Conservation (phyloP, 1,140 invertebrate species). For the Triops cancriformis region DNA sequence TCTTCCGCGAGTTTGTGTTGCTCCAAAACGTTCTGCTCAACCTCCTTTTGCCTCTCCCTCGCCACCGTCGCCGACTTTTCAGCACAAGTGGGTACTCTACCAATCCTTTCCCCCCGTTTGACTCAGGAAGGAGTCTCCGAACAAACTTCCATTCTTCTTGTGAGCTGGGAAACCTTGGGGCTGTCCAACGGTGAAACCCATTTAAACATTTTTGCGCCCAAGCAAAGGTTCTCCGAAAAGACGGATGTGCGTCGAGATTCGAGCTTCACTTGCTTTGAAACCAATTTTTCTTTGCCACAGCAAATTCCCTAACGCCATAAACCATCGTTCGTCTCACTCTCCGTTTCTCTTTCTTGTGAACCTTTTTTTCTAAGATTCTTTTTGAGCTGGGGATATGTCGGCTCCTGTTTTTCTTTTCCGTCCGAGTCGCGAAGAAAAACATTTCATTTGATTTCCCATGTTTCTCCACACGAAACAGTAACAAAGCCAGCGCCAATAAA, state of each 20-base stretch:
- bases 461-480: neutral
- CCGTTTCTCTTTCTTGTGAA: neutral
- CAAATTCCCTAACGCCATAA: constrained; percentile 2
- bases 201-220: neutral
- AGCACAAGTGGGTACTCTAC: neutral
- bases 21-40: neutral
- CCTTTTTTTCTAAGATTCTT: neutral
- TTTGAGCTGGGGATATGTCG: neutral
- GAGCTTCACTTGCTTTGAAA: neutral
- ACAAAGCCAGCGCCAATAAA: constrained; percentile 9
- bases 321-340: constrained; percentile 6
- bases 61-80: neutral
- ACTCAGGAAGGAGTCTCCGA: neutral
- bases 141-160: neutral
- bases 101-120: neutral
- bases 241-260: neutral
- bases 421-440: neutral
- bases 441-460: neutral
- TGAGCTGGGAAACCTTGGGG: neutral
- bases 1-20: neutral
- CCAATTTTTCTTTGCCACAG: constrained; percentile 13
- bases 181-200: neutral
- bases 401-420: neutral
- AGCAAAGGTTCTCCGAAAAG: neutral
- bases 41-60: neutral